Evolutionary conservation across 2,888 invertebrate species (phyloP).

Genomic region (Pollenia amentaria): DNA sequence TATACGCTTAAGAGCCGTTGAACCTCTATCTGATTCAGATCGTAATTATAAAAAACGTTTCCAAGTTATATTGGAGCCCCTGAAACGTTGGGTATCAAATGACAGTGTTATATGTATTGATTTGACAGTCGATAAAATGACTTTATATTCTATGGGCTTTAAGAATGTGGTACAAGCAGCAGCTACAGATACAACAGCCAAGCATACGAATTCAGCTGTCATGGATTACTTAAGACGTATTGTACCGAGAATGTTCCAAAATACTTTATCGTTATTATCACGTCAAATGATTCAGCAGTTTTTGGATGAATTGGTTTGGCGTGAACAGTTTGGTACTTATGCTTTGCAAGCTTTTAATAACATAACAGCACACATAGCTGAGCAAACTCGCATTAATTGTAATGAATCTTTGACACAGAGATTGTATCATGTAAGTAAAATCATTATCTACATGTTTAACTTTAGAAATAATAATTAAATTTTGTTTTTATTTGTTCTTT

Average conservation of each 20-base stretch:
- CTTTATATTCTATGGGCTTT: constrained; percentile 92
- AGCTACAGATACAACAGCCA: constrained; percentile 83
- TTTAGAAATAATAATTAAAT: background rate
- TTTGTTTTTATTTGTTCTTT: constrained; percentile 52
- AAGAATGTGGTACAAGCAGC: constrained; percentile 89
- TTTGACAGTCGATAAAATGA: constrained; percentile 92
- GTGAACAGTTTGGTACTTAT: constrained; percentile 92
- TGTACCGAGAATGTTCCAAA: constrained; percentile 96
- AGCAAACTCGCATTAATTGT: constrained; percentile 90
- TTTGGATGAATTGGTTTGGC: constrained; percentile 94
- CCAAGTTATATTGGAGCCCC: constrained; percentile 92
- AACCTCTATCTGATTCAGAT: constrained; percentile 91
- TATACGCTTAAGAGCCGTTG: constrained; percentile 92
- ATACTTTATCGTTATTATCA: constrained; percentile 92
- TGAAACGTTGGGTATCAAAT: constrained; percentile 91
- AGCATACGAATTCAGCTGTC: constrained; percentile 89
- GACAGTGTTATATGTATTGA: constrained; percentile 92
- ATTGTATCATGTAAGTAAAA: constrained; percentile 86
- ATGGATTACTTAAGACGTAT: constrained; percentile 95
- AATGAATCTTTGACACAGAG: constrained; percentile 88
- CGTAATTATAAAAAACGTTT: constrained; percentile 92
- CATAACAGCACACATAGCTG: constrained; percentile 91
- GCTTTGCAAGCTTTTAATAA: constrained; percentile 92
- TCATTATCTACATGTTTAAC: no score
- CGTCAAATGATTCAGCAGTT: constrained; percentile 95